These are phyloP conservation scores for Psittacula echo DNA, from an alignment of 2,797 vertebrate genomes.

Conservation along the genomic window DNA sequence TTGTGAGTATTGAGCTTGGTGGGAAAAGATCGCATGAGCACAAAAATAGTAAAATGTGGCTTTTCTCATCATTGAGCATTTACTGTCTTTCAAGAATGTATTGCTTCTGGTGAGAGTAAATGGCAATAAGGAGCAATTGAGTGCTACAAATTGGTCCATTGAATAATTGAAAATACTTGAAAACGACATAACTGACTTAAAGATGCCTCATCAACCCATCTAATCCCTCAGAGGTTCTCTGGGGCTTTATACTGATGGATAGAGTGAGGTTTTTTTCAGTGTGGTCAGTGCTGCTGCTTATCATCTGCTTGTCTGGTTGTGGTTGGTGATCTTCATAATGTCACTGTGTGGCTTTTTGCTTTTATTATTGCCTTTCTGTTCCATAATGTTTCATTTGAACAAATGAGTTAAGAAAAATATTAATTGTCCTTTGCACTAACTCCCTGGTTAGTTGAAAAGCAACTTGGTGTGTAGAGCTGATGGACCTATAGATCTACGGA, in stretches of 20 bases:
- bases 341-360: background rate
- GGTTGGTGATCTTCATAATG: background rate
- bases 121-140: constrained; percentile 16
- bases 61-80: background rate
- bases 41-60: background rate
- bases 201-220: background rate
- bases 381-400: background rate
- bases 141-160: constrained; percentile 18
- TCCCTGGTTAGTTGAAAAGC: background rate
- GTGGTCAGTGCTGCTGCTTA: background rate
- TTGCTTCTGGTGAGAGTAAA: background rate
- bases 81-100: background rate
- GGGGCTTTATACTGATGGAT: background rate
- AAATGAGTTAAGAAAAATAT: background rate
- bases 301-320: background rate
- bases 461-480: background rate
- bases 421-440: background rate
- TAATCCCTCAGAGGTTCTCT: background rate
- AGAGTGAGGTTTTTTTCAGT: rapidly evolving
- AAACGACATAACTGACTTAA: background rate
- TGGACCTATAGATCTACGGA: background rate
- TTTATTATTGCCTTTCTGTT: background rate
- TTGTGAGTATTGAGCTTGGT: background rate
- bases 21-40: background rate
- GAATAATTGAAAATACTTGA: constrained; percentile 32